These are phyloP conservation scores for Nematolebias whitei DNA, from an alignment of 2,113 vertebrate genomes.

Conservation along the genomic window DNA sequence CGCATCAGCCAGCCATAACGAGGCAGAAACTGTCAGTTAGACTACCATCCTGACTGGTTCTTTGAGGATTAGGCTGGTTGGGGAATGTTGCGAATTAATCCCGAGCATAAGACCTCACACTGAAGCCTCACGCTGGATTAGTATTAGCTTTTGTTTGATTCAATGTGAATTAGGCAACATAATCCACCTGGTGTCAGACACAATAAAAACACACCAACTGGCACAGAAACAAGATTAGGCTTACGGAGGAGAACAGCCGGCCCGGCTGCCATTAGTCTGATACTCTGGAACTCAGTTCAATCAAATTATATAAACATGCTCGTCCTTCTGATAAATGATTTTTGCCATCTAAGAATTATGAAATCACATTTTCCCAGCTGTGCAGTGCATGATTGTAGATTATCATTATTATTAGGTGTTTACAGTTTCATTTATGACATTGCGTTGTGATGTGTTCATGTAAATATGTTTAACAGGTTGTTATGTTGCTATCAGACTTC, in stretches of 20 bases:
- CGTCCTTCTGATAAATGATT: too few relatives aligned
- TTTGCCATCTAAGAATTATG: conserved; percentile 28
- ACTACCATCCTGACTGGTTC: conserved; percentile 68
- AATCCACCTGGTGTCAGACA: conserved; percentile 79
- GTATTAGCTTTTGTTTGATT: conserved; percentile 74
- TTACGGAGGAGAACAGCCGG: conserved; percentile 41
- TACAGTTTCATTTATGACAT: not conserved
- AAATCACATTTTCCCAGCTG: conserved; percentile 12
- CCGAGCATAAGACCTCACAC: conserved; percentile 75
- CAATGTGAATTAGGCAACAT: conserved; percentile 71
- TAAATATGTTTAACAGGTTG: not conserved
- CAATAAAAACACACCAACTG: conserved; percentile 70
- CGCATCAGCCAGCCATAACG: conserved; percentile 68
- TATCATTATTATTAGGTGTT: too few relatives aligned
- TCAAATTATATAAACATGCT: conserved; percentile 52
- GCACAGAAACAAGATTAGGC: conserved; percentile 68
- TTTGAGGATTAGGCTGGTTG: conserved; percentile 75
- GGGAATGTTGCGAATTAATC: conserved; percentile 76
- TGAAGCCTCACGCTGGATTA: conserved; percentile 70
- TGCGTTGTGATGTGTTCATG: not conserved
- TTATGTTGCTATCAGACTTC: not conserved
- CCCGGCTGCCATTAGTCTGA: conserved; percentile 48
- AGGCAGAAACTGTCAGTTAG: conserved; percentile 74
- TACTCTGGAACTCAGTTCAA: conserved; percentile 44
- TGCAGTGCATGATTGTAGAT: not conserved